Base-by-base conservation (phyloP, 2,797 vertebrate species). In the Rachycentron canadum region DNA sequence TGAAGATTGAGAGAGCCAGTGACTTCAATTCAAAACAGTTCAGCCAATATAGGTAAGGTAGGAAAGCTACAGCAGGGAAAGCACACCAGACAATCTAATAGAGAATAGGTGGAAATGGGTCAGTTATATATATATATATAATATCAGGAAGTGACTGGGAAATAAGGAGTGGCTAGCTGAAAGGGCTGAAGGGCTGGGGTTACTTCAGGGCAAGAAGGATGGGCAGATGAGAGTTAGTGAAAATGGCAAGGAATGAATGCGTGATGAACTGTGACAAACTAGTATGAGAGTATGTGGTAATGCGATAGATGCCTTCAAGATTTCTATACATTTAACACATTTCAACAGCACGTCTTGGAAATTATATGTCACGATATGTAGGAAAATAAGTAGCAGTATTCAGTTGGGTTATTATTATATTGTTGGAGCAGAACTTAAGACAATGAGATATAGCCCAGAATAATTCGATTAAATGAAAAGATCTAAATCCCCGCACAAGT, bases 381-480 rank as follows among this genome's bases (percentile, higher is more conserved):
- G 17, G 49, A 50, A 12, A 25, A 25, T 50, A 13, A 50, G n/a
- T 50, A 10, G 8, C 49, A 25, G 47, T 9, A n/a, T 23, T 23
- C 23, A 11, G 47, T 12, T 23, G 9, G 21, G 21, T 50, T 26
- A 7, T 14, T 26, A 26, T 14, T 7, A 11, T 26, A 52, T 52
- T 26, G 23, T 25, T 25, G 25, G 49, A 50, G 23, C 23, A 25
- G 49, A 50, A 52, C 5, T 26, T 16, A 26, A 52, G 11, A 50
- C 50, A 16, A 8, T 25, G 5, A 12, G 12, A 13, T 25, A 11
- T 13, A 25, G 50, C 50, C 5, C 2, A 7, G 25, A 52, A 10
- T 50, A n/a, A 50, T 25, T 23, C 43, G 36, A 12, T 53, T 67
- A 40, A 52, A 26, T 72, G 36, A 53, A 17, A 11, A 52, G 50